Evolutionary conservation across 2,888 invertebrate species (phyloP).

Genomic region (Adineta ricciae): DNA sequence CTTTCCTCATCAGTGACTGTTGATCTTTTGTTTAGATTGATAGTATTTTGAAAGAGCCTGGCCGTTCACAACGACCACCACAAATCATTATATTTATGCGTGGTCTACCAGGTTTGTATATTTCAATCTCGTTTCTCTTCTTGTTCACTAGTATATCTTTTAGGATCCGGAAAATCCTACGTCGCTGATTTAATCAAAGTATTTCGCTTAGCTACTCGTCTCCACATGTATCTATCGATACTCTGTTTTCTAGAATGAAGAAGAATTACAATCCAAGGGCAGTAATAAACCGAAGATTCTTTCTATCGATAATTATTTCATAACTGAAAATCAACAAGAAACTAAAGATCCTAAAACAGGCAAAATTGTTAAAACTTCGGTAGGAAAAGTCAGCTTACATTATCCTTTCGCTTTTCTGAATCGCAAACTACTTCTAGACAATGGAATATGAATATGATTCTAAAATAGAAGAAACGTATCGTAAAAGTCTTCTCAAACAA

Average conservation of each 20-base stretch:
- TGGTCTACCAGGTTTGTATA: constrained; percentile 88
- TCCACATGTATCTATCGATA: too few species aligned
- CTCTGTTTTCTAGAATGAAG: constrained; percentile 12
- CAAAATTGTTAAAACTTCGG: neutral
- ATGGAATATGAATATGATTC: constrained; percentile 80
- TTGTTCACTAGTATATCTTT: too few species aligned
- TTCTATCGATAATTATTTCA: constrained; percentile 33
- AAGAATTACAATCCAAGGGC: constrained; percentile 25
- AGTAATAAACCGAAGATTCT: constrained; percentile 30
- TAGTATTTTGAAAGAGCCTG: constrained; percentile 70
- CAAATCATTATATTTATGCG: constrained; percentile 75
- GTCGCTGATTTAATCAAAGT: constrained; percentile 76
- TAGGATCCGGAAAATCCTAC: constrained; percentile 30
- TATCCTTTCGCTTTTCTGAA: too few species aligned
- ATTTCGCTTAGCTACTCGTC: constrained; percentile 35
- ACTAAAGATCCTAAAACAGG: constrained; percentile 23
- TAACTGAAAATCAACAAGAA: constrained; percentile 28
- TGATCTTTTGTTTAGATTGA: constrained; percentile 57
- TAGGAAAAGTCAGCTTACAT: neutral
- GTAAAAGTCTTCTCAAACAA: constrained; percentile 70
- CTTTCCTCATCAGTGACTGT: too few species aligned
- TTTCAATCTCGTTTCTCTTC: constrained; percentile 61
- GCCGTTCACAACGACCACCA: constrained; percentile 66
- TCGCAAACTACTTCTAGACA: constrained; percentile 51
- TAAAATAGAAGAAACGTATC: constrained; percentile 69